Conservation (phyloP, 2,888 invertebrate genomes). For the Leptopterna dolabrata region DNA sequence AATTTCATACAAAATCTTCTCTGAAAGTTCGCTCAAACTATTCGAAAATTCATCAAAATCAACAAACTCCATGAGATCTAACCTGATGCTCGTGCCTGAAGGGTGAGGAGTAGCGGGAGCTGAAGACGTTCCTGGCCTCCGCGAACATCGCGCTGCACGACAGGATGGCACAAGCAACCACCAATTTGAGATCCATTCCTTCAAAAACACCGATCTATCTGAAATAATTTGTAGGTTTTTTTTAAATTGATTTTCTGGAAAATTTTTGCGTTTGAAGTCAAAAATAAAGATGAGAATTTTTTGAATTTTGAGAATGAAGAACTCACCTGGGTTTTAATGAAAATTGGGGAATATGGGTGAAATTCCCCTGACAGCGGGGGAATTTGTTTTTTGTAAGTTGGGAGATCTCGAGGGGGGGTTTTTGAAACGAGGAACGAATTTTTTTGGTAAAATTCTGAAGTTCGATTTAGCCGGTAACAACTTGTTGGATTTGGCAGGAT, state of each 20-base stretch:
- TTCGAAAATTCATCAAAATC: no score
- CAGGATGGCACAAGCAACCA: neutral
- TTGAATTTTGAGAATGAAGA: neutral
- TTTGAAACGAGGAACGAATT: neutral
- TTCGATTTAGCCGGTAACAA: neutral
- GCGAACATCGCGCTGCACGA: neutral
- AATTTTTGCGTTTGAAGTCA: neutral
- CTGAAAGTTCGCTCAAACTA: no score
- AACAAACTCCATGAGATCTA: neutral
- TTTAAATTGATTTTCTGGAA: no score
- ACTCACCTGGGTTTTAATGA: neutral
- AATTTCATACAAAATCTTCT: no score
- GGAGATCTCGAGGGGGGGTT: neutral
- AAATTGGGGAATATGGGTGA: neutral
- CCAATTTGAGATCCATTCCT: constrained; percentile 16
- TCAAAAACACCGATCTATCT: neutral
- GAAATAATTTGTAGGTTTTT: neutral
- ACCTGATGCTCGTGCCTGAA: constrained; percentile 19
- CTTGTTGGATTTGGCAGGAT: neutral
- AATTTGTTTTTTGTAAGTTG: neutral
- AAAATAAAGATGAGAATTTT: neutral
- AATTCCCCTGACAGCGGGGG: neutral
- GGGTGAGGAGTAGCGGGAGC: neutral
- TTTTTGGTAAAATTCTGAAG: no score
- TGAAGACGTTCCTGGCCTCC: constrained; percentile 19